Percentiles rank a stretch among this genome's conserved stretches.
Evolutionary conservation across 2,797 vertebrate genomes (phyloP).

Genomic region (Enteromius thamalakanensis): DNA sequence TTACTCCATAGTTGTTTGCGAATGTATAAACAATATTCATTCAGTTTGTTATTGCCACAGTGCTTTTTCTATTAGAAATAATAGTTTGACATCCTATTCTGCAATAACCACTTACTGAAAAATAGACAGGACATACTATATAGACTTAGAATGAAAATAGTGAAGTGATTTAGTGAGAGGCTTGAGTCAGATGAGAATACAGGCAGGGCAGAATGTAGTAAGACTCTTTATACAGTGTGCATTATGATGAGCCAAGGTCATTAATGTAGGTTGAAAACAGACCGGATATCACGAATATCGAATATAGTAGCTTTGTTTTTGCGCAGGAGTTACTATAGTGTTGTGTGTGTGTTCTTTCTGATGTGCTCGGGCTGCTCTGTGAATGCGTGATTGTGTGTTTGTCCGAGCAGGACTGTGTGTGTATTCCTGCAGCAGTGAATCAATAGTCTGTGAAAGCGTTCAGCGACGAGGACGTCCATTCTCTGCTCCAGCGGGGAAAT

Average conservation of each 20-base stretch:
- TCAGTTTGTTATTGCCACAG: neutral
- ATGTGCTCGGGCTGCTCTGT: neutral
- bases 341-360: neutral
- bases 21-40: neutral
- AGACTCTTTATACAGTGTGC: neutral
- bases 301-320: neutral
- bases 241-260: conserved; percentile 11
- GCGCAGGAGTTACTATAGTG: neutral
- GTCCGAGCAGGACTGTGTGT: neutral
- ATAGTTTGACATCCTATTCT: neutral
- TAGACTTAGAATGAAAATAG: neutral
- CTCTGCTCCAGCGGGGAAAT: neutral
- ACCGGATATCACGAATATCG: neutral
- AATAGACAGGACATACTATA: neutral
- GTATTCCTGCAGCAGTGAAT: neutral
- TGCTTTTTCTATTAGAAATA: neutral
- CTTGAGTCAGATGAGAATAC: neutral
- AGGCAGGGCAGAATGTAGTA: neutral
- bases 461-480: conserved; percentile 21
- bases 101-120: neutral
- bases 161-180: neutral
- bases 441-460: conserved; percentile 17
- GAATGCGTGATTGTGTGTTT: neutral
- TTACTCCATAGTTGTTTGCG: neutral
- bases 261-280: neutral